Evolutionary conservation across 2,113 vertebrate species (phyloP).

Genomic region (Hydrochoerus hydrochaeris): DNA sequence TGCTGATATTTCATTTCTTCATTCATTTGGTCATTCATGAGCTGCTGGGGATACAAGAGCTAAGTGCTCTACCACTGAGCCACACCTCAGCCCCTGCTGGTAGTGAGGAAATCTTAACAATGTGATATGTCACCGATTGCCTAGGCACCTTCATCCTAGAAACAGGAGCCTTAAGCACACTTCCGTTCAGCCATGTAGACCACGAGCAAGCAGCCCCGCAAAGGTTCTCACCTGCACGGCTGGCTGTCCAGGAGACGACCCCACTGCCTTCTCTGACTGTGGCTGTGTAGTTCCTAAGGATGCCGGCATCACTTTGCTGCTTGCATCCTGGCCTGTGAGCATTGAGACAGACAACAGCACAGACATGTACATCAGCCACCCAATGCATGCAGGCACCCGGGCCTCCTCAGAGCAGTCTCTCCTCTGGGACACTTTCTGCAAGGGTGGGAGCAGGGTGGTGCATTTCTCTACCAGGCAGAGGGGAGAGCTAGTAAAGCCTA

Average conservation of each 20-base stretch:
- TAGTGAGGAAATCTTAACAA: background rate
- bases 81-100: background rate
- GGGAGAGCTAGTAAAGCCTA: background rate
- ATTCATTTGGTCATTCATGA: background rate
- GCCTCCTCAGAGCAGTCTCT: background rate
- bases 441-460: background rate
- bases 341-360: background rate
- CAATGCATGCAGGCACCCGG: background rate
- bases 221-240: slow-evolving; percentile 82
- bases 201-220: background rate
- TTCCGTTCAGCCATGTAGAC: background rate
- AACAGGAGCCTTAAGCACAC: background rate
- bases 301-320: slow-evolving; percentile 84
- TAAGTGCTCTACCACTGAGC: background rate
- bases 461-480: background rate
- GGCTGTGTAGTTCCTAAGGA: slow-evolving; percentile 83
- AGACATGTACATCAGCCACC: background rate
- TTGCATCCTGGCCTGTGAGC: slow-evolving; percentile 86
- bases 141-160: background rate
- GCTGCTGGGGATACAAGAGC: background rate
- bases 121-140: background rate
- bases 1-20: background rate
- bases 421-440: background rate
- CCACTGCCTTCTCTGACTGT: slow-evolving; percentile 85
- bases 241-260: slow-evolving; percentile 84